Evolutionary conservation across 1,140 invertebrate species (phyloP).

Genomic region (Formica selysi): DNA sequence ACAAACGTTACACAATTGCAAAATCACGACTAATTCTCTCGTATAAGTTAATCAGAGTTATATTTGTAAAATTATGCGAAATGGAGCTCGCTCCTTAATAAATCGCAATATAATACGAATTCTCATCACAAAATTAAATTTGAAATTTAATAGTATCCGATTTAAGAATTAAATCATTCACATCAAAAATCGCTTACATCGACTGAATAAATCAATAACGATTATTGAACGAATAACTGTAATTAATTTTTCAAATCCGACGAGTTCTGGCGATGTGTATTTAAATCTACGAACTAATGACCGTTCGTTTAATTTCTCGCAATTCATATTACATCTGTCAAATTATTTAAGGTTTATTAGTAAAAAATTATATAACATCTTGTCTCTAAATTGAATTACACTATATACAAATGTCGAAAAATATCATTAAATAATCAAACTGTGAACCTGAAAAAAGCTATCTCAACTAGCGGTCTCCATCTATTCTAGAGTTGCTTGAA

Average conservation of each 20-base stretch:
- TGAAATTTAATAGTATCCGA: background rate
- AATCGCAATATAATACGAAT: background rate
- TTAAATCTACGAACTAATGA: background rate
- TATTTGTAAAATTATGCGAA: slow-evolving; percentile 7
- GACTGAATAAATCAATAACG: slow-evolving; percentile 7
- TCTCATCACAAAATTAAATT: background rate
- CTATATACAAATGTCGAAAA: no score
- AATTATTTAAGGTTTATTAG: background rate
- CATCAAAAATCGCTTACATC: background rate
- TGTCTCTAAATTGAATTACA: no score
- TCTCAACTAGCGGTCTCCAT: background rate
- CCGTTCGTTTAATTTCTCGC: background rate
- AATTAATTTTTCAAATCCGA: background rate
- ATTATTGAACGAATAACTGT: background rate
- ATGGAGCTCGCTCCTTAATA: background rate
- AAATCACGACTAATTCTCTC: background rate
- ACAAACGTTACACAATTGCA: background rate
- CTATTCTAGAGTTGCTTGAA: background rate
- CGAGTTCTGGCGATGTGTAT: background rate
- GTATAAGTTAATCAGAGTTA: slow-evolving; percentile 9
- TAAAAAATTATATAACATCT: background rate
- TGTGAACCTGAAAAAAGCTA: background rate
- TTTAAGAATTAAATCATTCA: background rate
- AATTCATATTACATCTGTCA: background rate
- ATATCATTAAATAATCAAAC: background rate